Conservation (phyloP, 2,888 invertebrate genomes). For the Cerastis rubricosa region DNA sequence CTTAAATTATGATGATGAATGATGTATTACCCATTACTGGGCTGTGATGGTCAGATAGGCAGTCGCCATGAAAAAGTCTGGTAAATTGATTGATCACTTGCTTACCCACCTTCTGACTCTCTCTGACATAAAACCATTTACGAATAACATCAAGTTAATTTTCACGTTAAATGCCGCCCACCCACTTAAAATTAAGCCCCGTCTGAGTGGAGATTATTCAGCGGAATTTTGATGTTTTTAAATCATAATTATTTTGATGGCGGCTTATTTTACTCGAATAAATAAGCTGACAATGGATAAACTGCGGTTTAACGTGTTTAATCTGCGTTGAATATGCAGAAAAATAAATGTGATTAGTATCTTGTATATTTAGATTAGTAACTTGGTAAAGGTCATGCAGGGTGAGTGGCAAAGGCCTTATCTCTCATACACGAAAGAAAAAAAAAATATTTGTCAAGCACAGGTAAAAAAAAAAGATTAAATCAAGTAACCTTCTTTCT, state of each 20-base stretch:
- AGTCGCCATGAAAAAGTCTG: not conserved
- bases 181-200: conserved; percentile 29
- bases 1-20: too few relatives aligned
- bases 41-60: too few relatives aligned
- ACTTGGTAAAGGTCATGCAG: not conserved
- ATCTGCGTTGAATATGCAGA: not conserved
- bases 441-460: too few relatives aligned
- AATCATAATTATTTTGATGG: conserved; percentile 54
- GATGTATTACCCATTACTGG: too few relatives aligned
- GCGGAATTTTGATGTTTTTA: conserved; percentile 51
- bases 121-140: not conserved
- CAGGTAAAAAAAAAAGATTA: too few relatives aligned
- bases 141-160: conserved; percentile 11
- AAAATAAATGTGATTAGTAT: not conserved
- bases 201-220: conserved; percentile 28
- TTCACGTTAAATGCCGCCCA: not conserved
- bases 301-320: conserved; percentile 15
- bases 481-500: too few relatives aligned
- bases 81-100: not conserved
- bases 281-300: conserved; percentile 26
- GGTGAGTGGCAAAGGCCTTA: not conserved
- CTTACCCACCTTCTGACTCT: too few relatives aligned
- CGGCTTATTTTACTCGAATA: conserved; percentile 43
- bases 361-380: too few relatives aligned
- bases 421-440: not conserved